Evolutionary conservation across 2,797 vertebrate genomes (phyloP).

Genomic region (Tarsius wallacei): DNA sequence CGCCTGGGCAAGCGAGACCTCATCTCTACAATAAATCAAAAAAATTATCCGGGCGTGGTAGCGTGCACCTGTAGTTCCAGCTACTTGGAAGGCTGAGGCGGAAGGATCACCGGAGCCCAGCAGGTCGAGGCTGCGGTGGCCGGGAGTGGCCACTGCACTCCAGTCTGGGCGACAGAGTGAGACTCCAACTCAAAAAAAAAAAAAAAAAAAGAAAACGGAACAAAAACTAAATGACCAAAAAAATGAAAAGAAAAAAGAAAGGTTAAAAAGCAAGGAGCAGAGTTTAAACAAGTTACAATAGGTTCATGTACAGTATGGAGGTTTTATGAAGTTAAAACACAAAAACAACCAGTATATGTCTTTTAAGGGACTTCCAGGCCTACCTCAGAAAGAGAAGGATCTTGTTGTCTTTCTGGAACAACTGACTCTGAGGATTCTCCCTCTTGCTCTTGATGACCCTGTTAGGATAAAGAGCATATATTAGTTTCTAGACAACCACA

Average conservation of each 20-base stretch:
- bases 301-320: background rate
- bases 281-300: slow-evolving; percentile 57
- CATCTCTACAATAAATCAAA: too few species aligned
- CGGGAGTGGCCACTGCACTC: too few species aligned
- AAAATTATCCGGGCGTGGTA: too few species aligned
- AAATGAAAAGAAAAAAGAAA: slow-evolving; percentile 1
- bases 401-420: slow-evolving; percentile 73
- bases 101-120: too few species aligned
- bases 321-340: slow-evolving; percentile 21
- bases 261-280: slow-evolving; percentile 16
- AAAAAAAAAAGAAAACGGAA: too few species aligned
- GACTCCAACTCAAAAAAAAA: too few species aligned
- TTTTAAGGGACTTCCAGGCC: slow-evolving; percentile 45
- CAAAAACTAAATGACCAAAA: background rate
- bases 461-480: slow-evolving; percentile 64
- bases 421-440: slow-evolving; percentile 77
- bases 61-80: too few species aligned
- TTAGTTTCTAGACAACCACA: background rate
- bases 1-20: too few species aligned
- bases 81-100: too few species aligned
- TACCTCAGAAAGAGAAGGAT: slow-evolving; percentile 80
- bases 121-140: too few species aligned
- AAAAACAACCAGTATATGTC: background rate
- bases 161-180: too few species aligned
- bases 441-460: slow-evolving; percentile 79